A percentile compares a stretch with the other conserved stretches of the same genome.
Conservation (phyloP, 2,888 invertebrate species). For the Busseola fusca region DNA sequence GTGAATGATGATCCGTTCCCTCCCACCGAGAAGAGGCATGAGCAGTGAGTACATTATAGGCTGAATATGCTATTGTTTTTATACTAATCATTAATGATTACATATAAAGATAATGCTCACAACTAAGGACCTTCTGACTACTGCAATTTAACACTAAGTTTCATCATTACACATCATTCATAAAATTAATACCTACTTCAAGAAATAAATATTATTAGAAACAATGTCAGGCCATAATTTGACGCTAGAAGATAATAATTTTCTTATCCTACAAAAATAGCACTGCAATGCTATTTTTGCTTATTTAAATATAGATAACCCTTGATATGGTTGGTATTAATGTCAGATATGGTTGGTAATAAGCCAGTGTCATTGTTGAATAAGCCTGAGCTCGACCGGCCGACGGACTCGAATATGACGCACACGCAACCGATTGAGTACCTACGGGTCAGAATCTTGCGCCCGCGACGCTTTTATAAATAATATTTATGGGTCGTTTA, state of each 20-base stretch:
- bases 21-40: background rate
- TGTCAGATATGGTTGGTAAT: slow-evolving; percentile 52
- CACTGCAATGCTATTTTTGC: slow-evolving; percentile 66
- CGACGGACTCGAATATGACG: slow-evolving; percentile 54
- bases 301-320: slow-evolving; percentile 74
- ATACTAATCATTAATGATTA: background rate
- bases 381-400: slow-evolving; percentile 49
- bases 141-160: slow-evolving; percentile 29
- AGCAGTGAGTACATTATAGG: background rate
- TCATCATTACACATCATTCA: slow-evolving; percentile 26
- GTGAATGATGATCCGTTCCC: background rate
- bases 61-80: background rate
- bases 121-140: background rate
- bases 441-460: slow-evolving; percentile 58
- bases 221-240: slow-evolving; percentile 34
- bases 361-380: slow-evolving; percentile 55
- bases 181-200: slow-evolving; percentile 13
- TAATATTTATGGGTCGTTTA: slow-evolving; percentile 52
- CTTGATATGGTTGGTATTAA: slow-evolving; percentile 61
- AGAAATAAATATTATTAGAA: slow-evolving; percentile 18
- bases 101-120: background rate
- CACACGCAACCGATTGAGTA: slow-evolving; percentile 58
- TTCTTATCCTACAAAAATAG: slow-evolving; percentile 74
- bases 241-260: slow-evolving; percentile 45
- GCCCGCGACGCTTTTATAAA: slow-evolving; percentile 55